Percentiles rank a stretch among this genome's conserved stretches.
These are phyloP conservation scores for Etheostoma spectabile DNA, from an alignment of 2,113 vertebrate species.

Conservation along the genomic window DNA sequence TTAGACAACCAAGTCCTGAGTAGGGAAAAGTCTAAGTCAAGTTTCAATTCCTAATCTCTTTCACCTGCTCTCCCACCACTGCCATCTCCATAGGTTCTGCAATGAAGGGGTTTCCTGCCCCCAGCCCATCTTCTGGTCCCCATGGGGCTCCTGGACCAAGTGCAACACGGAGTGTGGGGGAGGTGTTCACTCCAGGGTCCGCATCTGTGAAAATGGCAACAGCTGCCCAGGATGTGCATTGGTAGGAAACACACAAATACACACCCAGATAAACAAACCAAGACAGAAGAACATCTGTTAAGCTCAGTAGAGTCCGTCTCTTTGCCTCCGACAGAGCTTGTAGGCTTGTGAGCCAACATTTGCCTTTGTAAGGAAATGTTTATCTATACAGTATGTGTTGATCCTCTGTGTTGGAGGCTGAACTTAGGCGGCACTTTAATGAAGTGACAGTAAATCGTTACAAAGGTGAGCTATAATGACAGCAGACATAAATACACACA, in stretches of 20 bases:
- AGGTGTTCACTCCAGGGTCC: constrained; percentile 92
- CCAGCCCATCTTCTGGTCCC: constrained; percentile 95
- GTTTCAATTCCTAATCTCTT: neutral
- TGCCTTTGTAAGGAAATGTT: neutral
- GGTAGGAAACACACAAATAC: constrained; percentile 80
- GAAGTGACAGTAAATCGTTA: neutral
- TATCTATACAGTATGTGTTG: neutral
- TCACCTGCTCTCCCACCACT: neutral
- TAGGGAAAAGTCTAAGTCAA: neutral
- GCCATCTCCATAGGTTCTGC: constrained; percentile 88
- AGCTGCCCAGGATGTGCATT: constrained; percentile 93
- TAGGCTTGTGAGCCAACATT: neutral
- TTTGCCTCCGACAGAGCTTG: neutral
- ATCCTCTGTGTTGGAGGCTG: neutral
- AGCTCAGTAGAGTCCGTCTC: neutral
- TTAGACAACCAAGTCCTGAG: no score
- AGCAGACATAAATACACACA: neutral
- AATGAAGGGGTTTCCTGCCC: constrained; percentile 95
- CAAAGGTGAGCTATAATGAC: constrained; percentile 3
- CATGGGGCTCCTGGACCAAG: constrained; percentile 96
- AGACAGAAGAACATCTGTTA: neutral
- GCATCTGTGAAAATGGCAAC: constrained; percentile 95
- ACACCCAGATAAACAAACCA: constrained; percentile 13
- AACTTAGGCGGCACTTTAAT: neutral
- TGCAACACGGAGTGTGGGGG: constrained; percentile 95